Evolutionary conservation across 92 coral and sea anemone genomes (phyloP).

Genomic region (Epizoanthus stellaris): DNA sequence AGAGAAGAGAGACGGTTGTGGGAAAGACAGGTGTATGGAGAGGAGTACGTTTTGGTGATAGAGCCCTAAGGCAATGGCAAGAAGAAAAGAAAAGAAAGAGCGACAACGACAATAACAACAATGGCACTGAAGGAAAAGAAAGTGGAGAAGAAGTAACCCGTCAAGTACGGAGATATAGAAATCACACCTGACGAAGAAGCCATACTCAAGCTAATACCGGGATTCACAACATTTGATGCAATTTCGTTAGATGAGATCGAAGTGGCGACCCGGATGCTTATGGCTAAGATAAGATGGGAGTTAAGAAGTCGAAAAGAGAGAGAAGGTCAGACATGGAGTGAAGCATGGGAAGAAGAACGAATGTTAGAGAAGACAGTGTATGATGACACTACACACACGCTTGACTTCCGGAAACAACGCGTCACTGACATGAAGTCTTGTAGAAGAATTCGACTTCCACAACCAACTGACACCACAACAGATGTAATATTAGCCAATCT

Average conservation of each 20-base stretch:
- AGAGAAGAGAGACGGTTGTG: too few relatives aligned
- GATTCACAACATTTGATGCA: slow-evolving; percentile 19
- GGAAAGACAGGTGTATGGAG: too few relatives aligned
- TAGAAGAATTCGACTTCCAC: slow-evolving; percentile 13
- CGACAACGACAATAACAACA: background rate
- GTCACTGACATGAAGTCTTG: slow-evolving; percentile 22
- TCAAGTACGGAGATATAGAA: slow-evolving; percentile 5
- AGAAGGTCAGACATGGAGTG: slow-evolving; percentile 7
- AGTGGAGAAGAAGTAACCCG: slow-evolving; percentile 1
- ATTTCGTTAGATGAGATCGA: slow-evolving; percentile 3
- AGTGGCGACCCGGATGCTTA: slow-evolving; percentile 21
- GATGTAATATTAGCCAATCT: too few relatives aligned
- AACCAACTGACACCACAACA: too few relatives aligned
- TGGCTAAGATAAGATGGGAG: slow-evolving; percentile 15
- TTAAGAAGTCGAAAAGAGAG: slow-evolving; percentile 3
- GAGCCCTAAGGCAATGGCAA: too few relatives aligned
- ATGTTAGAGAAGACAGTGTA: slow-evolving; percentile 13
- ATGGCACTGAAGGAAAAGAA: background rate
- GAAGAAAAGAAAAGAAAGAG: background rate
- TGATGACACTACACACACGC: slow-evolving; percentile 12
- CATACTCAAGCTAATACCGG: background rate
- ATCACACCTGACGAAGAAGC: slow-evolving; percentile 9
- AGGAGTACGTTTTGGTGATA: too few relatives aligned
- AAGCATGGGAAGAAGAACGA: slow-evolving; percentile 20
- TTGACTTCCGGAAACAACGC: background rate